These are phyloP conservation scores for Sarcophaga subvicina DNA, from an alignment of 2,888 invertebrate species.

Conservation along the genomic window DNA sequence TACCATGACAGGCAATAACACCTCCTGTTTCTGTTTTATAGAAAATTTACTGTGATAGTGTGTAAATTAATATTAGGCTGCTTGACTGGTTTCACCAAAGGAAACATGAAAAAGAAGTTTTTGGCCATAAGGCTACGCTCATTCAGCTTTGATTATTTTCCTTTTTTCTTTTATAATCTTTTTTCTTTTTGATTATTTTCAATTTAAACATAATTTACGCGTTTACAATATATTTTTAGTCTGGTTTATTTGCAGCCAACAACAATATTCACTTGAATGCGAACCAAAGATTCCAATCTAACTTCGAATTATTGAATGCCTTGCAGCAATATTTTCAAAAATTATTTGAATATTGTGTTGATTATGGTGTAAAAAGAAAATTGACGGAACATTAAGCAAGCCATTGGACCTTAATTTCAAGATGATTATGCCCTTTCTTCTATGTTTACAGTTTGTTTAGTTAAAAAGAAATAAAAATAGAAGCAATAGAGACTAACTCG, in stretches of 20 bases:
- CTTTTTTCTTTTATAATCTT: neutral
- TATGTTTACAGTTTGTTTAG: conserved; percentile 2
- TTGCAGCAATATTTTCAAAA: neutral
- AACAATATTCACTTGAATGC: too few relatives aligned
- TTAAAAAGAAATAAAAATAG: neutral
- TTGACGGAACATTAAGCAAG: conserved; percentile 26
- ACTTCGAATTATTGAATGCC: neutral
- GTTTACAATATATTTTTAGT: neutral
- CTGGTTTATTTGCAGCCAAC: too few relatives aligned
- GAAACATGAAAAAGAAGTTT: neutral
- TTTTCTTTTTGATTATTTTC: conserved; percentile 6
- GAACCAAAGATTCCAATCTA: too few relatives aligned
- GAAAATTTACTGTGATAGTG: neutral
- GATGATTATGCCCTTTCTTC: neutral
- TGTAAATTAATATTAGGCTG: neutral
- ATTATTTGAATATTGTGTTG: conserved; percentile 54
- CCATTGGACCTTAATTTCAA: neutral
- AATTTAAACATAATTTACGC: conserved; percentile 53
- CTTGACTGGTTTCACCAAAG: neutral
- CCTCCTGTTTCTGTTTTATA: too few relatives aligned
- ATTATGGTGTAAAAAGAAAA: conserved; percentile 41
- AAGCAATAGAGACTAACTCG: neutral
- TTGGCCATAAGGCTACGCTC: conserved; percentile 4
- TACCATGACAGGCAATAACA: too few relatives aligned
- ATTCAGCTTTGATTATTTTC: conserved; percentile 2